Percentiles rank a stretch among this genome's conserved stretches.
phyloP scores from a whole-genome alignment of 2,797 vertebrate species.

The Anas bahamensis region DNA sequence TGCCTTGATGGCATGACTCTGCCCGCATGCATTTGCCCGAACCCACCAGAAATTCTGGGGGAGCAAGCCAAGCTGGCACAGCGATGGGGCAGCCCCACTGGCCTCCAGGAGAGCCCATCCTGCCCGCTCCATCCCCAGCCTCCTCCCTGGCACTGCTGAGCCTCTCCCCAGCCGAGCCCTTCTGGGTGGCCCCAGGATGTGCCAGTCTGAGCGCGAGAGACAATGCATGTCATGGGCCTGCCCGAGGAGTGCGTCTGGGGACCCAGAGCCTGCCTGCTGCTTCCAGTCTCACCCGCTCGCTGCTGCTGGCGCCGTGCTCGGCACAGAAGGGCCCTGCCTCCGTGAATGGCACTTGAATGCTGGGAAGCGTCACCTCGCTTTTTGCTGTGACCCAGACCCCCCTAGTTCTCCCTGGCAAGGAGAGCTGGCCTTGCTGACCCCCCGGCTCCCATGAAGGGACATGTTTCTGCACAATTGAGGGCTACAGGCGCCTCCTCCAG shows the following conservation, averaged over 20 bases:
- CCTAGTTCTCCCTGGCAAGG: not conserved
- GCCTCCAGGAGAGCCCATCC: not conserved
- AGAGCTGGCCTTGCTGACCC: not conserved
- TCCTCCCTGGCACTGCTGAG: not conserved
- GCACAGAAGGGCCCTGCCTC: not conserved
- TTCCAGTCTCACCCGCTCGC: not conserved
- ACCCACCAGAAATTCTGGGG: not conserved
- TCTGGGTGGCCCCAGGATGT: slow-evolving; percentile 40
- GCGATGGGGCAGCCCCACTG: not conserved
- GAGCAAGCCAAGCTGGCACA: not conserved
- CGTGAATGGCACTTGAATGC: slow-evolving; percentile 43
- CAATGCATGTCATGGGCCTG: not conserved
- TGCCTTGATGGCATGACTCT: not conserved
- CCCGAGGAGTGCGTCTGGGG: not conserved
- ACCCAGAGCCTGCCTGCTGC: not conserved
- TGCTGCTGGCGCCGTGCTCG: not conserved
- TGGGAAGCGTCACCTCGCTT: not conserved
- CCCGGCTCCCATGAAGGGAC: not conserved
- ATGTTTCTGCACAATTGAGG: slow-evolving; percentile 16
- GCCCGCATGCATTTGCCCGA: not conserved
- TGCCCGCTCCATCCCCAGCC: not conserved
- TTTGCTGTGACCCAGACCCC: not conserved
- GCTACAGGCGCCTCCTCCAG: not conserved
- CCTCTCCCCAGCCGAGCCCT: not conserved
- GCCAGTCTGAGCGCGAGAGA: not conserved